Percentiles rank a stretch among this genome's conserved stretches.
These are phyloP conservation scores for Ranitomeya imitator DNA, from an alignment of 2,113 vertebrate species.

Conservation along the genomic window DNA sequence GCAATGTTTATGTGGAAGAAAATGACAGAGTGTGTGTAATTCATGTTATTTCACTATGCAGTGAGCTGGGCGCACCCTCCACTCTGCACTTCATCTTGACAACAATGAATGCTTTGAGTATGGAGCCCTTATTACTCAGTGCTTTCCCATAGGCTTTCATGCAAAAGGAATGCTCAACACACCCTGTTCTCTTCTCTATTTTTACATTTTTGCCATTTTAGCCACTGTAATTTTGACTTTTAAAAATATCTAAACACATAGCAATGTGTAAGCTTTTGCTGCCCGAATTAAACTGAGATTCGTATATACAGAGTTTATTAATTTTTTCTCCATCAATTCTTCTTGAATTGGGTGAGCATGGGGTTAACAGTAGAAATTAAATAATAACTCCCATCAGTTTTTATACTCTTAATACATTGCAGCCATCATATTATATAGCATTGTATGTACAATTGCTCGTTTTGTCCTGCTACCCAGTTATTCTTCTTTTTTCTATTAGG, in stretches of 20 bases:
- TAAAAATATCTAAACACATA: constrained; percentile 1
- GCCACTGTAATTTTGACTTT: constrained; percentile 45
- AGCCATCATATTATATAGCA: too few species aligned
- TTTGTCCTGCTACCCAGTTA: too few species aligned
- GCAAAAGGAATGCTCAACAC: constrained; percentile 53
- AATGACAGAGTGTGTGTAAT: constrained; percentile 42
- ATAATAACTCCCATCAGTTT: too few species aligned
- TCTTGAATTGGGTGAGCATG: background rate
- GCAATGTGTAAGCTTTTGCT: too few species aligned
- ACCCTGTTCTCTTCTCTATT: constrained; percentile 52
- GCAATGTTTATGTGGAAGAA: constrained; percentile 17
- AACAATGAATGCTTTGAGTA: constrained; percentile 54
- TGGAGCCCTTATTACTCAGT: constrained; percentile 50
- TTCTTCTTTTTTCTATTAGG: too few species aligned
- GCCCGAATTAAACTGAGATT: background rate
- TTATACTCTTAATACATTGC: too few species aligned
- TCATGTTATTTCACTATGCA: constrained; percentile 22
- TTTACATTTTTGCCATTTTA: constrained; percentile 31
- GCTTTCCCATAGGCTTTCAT: constrained; percentile 53
- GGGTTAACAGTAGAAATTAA: background rate
- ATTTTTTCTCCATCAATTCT: background rate
- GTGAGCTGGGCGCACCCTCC: constrained; percentile 28
- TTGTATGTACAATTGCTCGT: too few species aligned
- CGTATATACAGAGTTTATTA: background rate
- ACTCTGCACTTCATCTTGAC: constrained; percentile 25